A percentile compares a stretch with the other conserved stretches of the same genome.
Conservation (phyloP, 2,797 vertebrate genomes). For the Adrianichthys oophorus region DNA sequence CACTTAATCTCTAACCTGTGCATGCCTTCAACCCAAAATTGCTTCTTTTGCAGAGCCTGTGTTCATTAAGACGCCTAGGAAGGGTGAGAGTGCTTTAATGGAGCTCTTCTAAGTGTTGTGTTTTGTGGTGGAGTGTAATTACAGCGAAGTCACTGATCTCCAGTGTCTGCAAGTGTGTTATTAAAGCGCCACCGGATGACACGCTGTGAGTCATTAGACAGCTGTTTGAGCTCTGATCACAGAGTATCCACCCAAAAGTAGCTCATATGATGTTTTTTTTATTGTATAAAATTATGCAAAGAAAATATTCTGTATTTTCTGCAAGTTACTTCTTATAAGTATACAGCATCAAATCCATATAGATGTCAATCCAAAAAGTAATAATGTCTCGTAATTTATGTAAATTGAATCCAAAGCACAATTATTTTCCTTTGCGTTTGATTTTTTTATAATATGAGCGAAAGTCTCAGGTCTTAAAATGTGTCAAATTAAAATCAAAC, state of each 20-base stretch:
- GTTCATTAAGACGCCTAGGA: slow-evolving; percentile 39
- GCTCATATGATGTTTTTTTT: slow-evolving; percentile 19
- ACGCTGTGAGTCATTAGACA: slow-evolving; percentile 65
- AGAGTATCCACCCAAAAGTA: slow-evolving; percentile 19
- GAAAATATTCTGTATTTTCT: too few species aligned
- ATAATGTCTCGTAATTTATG: slow-evolving; percentile 38
- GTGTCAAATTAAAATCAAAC: too few species aligned
- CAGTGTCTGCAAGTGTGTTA: slow-evolving; percentile 56
- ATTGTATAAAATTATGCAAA: slow-evolving; percentile 20
- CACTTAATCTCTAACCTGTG: slow-evolving; percentile 14
- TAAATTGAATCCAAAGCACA: slow-evolving; percentile 11
- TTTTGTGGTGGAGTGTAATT: slow-evolving; percentile 69
- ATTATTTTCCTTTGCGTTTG: slow-evolving; percentile 10
- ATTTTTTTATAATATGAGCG: too few species aligned
- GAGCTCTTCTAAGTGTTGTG: slow-evolving; percentile 25
- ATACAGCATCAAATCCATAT: slow-evolving; percentile 18
- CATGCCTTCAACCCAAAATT: slow-evolving; percentile 12
- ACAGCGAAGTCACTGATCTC: slow-evolving; percentile 66
- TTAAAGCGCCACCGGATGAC: slow-evolving; percentile 65
- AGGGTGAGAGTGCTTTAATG: slow-evolving; percentile 31
- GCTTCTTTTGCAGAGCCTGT: slow-evolving; percentile 7
- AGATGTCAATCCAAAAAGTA: slow-evolving; percentile 4
- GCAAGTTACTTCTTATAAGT: too few species aligned
- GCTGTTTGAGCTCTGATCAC: slow-evolving; percentile 61
- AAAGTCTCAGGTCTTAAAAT: too few species aligned